phyloP scores from a whole-genome alignment of 1,140 invertebrate species.

The Monochamus saltuarius region DNA sequence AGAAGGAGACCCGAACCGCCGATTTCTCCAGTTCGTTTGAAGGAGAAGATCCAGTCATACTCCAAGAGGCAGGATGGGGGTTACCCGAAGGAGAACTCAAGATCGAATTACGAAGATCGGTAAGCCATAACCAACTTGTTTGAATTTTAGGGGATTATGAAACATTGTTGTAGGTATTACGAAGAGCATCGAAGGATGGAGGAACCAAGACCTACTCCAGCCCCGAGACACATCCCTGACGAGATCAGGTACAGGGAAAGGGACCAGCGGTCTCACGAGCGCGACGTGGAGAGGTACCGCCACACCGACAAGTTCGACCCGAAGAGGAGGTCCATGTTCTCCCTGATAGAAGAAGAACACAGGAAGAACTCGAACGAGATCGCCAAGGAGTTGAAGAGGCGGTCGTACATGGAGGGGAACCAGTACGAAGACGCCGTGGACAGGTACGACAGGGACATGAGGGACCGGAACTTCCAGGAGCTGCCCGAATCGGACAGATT shows the following conservation, averaged over 20 bases:
- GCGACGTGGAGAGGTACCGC: conserved; percentile 48
- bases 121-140: not conserved
- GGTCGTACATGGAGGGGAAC: conserved; percentile 48
- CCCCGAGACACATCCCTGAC: conserved; percentile 38
- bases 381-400: conserved; percentile 53
- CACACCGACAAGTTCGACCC: conserved; percentile 47
- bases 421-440: conserved; percentile 27
- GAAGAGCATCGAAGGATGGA: conserved; percentile 28
- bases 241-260: conserved; percentile 45
- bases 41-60: conserved; percentile 37
- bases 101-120: conserved; percentile 30
- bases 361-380: conserved; percentile 51
- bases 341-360: conserved; percentile 52
- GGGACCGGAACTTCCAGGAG: conserved; percentile 34
- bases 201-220: conserved; percentile 37
- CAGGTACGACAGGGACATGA: conserved; percentile 21
- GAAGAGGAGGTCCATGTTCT: conserved; percentile 51
- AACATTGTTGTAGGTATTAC: conserved; percentile 23
- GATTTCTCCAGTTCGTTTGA: conserved; percentile 35
- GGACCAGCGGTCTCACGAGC: conserved; percentile 28
- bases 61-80: conserved; percentile 42
- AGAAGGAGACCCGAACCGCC: conserved; percentile 42
- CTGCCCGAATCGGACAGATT: conserved; percentile 39
- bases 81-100: conserved; percentile 26
- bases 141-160: not conserved